phyloP scores from a whole-genome alignment of 1,140 invertebrate species.

The Agraylea sexmaculata region DNA sequence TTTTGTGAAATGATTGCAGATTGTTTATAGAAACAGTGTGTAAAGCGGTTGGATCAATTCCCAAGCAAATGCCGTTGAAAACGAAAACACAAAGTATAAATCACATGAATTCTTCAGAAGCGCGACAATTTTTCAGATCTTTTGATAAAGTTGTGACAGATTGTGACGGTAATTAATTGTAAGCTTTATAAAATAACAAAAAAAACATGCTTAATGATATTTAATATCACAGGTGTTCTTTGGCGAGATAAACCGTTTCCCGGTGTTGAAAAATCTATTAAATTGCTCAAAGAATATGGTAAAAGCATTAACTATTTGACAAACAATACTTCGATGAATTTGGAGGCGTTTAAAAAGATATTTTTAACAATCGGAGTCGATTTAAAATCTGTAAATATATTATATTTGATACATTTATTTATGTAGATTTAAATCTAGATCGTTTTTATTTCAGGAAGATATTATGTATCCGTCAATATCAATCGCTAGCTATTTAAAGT shows the following conservation, averaged over 20 bases:
- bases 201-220: background rate
- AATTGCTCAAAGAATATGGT: conserved; percentile 19
- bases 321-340: conserved; percentile 22
- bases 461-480: conserved; percentile 1
- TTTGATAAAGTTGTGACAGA: background rate
- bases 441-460: too few relatives aligned
- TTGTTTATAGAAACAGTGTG: background rate
- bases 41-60: conserved; percentile 1
- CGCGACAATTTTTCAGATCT: background rate
- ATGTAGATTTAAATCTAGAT: too few relatives aligned
- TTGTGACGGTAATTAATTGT: background rate
- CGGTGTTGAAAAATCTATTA: conserved; percentile 20
- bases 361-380: conserved; percentile 14
- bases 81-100: conserved; percentile 1
- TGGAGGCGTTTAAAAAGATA: conserved; percentile 10
- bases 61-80: conserved; percentile 3
- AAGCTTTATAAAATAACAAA: conserved; percentile 1
- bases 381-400: conserved; percentile 9
- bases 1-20: background rate
- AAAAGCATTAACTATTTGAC: conserved; percentile 25
- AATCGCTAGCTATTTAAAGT: background rate
- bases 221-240: conserved; percentile 20
- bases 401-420: too few relatives aligned
- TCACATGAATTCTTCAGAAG: background rate
- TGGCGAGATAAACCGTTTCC: conserved; percentile 21